These are phyloP conservation scores for Ictidomys tridecemlineatus DNA, from an alignment of 2,113 vertebrate genomes.

Conservation along the genomic window DNA sequence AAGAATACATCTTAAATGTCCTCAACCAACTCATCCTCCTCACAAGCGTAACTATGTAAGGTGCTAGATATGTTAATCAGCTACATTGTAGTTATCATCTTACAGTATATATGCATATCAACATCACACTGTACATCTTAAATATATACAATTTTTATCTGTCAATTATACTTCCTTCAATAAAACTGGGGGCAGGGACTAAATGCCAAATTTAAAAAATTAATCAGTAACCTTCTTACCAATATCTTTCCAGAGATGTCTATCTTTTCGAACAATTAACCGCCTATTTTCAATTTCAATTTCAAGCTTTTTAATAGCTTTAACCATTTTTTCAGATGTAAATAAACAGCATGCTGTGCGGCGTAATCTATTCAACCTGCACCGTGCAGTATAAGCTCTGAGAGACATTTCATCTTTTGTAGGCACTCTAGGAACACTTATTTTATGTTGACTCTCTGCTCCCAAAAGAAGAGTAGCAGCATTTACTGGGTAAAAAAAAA, in stretches of 20 bases:
- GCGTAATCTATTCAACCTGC: constrained; percentile 93
- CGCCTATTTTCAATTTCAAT: constrained; percentile 93
- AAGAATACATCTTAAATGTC: not conserved
- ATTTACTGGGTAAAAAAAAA: constrained; percentile 87
- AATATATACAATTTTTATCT: not conserved
- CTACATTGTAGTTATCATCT: not conserved
- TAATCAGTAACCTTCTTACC: constrained; percentile 87
- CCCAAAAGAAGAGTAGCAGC: constrained; percentile 91
- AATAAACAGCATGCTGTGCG: constrained; percentile 93
- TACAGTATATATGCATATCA: not conserved
- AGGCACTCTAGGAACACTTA: constrained; percentile 92
- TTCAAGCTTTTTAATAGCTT: constrained; percentile 94
- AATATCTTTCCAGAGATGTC: constrained; percentile 97
- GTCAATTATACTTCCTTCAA: not conserved
- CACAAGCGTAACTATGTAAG: not conserved
- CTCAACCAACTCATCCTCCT: not conserved
- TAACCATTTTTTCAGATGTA: constrained; percentile 92
- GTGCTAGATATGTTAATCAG: not conserved
- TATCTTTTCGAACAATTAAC: constrained; percentile 94
- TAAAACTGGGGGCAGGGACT: not conserved
- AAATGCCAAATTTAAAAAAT: not conserved
- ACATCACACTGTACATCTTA: not conserved
- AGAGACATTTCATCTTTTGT: constrained; percentile 97
- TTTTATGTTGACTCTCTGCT: constrained; percentile 86
- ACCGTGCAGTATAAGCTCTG: constrained; percentile 92